A percentile compares a stretch with the other conserved stretches of the same genome.
phyloP scores from a whole-genome alignment of 2,797 vertebrate genomes.

The Hydrocynus forskahlii region DNA sequence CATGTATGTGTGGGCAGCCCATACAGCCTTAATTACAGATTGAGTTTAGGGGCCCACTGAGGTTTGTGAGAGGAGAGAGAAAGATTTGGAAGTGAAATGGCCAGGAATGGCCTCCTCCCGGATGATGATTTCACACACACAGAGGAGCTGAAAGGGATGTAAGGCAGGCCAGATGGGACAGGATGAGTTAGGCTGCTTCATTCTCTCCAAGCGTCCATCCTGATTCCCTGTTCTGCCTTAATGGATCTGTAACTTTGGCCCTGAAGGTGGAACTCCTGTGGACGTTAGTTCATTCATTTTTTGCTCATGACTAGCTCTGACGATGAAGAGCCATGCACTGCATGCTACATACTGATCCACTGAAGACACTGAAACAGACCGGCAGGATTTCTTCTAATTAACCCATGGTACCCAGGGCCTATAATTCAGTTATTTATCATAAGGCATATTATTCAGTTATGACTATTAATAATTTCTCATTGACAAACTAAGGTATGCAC shows the following conservation, averaged over 20 bases:
- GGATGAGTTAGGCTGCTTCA: constrained; percentile 28
- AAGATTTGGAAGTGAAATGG: constrained; percentile 1
- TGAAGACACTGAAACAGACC: no score
- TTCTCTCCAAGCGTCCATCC: constrained; percentile 18
- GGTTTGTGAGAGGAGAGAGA: constrained; percentile 41
- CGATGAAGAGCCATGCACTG: background rate
- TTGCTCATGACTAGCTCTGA: constrained; percentile 2
- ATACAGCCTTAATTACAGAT: constrained; percentile 55
- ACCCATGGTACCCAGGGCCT: background rate
- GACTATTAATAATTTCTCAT: background rate
- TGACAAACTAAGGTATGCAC: background rate
- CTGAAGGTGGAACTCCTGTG: constrained; percentile 16
- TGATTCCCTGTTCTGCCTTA: constrained; percentile 26
- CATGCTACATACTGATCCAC: background rate
- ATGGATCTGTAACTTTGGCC: background rate
- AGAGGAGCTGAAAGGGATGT: constrained; percentile 18
- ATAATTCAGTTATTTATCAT: background rate
- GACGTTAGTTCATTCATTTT: constrained; percentile 31
- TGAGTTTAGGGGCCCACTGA: constrained; percentile 52
- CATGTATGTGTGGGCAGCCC: constrained; percentile 12
- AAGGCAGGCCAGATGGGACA: constrained; percentile 35
- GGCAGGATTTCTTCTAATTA: background rate
- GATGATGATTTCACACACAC: constrained; percentile 31
- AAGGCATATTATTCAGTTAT: background rate
- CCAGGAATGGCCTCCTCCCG: constrained; percentile 15